Evolutionary conservation across 2,888 invertebrate genomes (phyloP), one percentile per base, ranked within the genome.

Genomic region (Diaphora mendica): DNA sequence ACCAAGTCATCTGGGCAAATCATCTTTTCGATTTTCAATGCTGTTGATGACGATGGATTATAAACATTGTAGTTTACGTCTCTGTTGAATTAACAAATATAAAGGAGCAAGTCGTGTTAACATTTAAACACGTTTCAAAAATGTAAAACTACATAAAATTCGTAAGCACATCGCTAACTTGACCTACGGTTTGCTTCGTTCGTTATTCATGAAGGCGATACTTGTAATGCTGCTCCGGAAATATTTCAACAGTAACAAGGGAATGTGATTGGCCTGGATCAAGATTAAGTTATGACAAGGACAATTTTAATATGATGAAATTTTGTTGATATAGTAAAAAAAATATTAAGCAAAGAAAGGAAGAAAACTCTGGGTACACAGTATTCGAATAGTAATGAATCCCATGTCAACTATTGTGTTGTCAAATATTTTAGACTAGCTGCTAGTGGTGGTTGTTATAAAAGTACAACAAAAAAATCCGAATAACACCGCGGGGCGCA

Each of bases 261-360:
- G 48, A 65, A 30, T 44, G 71, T 68, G 77, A 83, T 82, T 79
- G 76, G 67, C 68, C 71, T 65, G 81, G 82, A 83, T 86, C 83
- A 20, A 17, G 62, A 30, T 26, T 23, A 44, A 85, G 79, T 77
- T n/a, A 20, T 67, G 44, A 26, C 23, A 65, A 23, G 59, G 30
- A 62, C 30, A 59, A 15, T 15, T 62, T 15, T 62, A 26, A 62
- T 30, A 4, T 15, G 5, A 17, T 11, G 0, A 30, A 44, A 44
- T 44, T 13, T 62, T 30, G 30, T 30, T 62, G 4, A 15, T 30
- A 62, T 30, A 30, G 62, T 26, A 15, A 62, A 5, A 17, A 62
- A 62, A 30, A 26, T 55, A 55, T 55, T 55, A n/a, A 9, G 51
- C 4, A 7, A 51, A 51, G 4, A 2, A 3, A 33, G 33, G 33